phyloP scores from a whole-genome alignment of 2,888 invertebrate species.

The Phyllotreta striolata region DNA sequence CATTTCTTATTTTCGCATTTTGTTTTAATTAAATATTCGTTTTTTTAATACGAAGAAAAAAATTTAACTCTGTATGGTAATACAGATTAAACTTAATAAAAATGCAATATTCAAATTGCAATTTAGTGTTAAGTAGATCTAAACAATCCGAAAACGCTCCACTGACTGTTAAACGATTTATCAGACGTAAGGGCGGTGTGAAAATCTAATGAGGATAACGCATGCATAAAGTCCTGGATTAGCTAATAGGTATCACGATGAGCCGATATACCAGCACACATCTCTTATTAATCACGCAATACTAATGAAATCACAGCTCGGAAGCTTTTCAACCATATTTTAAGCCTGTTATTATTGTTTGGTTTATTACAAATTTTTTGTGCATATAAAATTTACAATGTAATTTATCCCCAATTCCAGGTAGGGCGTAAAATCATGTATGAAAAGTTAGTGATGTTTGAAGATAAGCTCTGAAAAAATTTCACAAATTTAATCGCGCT shows the following conservation, averaged over 20 bases:
- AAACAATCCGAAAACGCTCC: background rate
- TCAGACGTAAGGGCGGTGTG: constrained; percentile 9
- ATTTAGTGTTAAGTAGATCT: background rate
- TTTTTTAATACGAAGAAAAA: too few relatives aligned
- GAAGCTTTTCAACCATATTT: constrained; percentile 26
- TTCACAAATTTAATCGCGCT: too few relatives aligned
- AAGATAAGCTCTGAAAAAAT: too few relatives aligned
- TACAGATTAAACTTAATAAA: too few relatives aligned
- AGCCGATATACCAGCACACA: constrained; percentile 27
- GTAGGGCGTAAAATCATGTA: background rate
- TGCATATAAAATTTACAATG: background rate
- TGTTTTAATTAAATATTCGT: too few relatives aligned
- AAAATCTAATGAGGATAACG: constrained; percentile 32
- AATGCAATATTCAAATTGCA: background rate
- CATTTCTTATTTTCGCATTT: too few relatives aligned
- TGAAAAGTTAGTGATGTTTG: background rate
- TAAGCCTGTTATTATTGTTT: constrained; percentile 5
- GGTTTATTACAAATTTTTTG: background rate
- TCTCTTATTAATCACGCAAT: constrained; percentile 38
- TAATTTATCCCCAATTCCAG: too few relatives aligned
- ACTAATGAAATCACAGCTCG: constrained; percentile 37
- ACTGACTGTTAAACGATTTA: constrained; percentile 12
- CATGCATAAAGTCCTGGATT: constrained; percentile 34
- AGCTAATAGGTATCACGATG: constrained; percentile 33
- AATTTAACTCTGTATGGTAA: too few relatives aligned